Percentiles rank a stretch among this genome's conserved stretches.
phyloP scores from a whole-genome alignment of 2,888 invertebrate genomes.

The Encarsia formosa region DNA sequence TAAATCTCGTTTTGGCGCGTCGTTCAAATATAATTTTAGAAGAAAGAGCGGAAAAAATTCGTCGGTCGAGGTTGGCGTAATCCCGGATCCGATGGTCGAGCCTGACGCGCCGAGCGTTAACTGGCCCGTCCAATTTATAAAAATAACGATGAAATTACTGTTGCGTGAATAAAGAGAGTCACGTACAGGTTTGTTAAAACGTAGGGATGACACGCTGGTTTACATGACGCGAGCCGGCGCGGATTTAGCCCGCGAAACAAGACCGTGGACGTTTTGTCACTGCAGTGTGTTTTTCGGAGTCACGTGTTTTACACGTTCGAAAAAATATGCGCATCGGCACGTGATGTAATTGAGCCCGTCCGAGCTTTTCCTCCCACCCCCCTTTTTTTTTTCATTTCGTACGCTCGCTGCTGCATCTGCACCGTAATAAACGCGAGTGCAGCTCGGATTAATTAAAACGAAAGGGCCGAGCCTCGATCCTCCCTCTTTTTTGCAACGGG shows the following conservation, averaged over 20 bases:
- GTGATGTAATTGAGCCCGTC: slow-evolving; percentile 43
- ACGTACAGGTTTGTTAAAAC: slow-evolving; percentile 21
- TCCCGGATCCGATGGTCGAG: slow-evolving; percentile 32
- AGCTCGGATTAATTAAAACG: slow-evolving; percentile 48
- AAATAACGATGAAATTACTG: slow-evolving; percentile 52
- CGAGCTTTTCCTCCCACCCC: not conserved
- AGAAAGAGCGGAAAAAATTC: not conserved
- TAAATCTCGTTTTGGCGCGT: no score
- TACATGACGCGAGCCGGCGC: slow-evolving; percentile 11
- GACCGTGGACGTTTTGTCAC: not conserved
- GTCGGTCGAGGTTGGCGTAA: no score
- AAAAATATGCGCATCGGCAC: slow-evolving; percentile 50
- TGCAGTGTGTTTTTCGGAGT: slow-evolving; percentile 38
- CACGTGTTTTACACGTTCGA: slow-evolving; percentile 46
- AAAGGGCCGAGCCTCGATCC: no score
- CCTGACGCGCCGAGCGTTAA: slow-evolving; percentile 48
- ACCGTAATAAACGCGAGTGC: not conserved
- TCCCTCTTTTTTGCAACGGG: slow-evolving; percentile 23
- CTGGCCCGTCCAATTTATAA: slow-evolving; percentile 51
- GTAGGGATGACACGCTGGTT: slow-evolving; percentile 21
- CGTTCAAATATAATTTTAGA: no score
- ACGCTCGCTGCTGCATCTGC: not conserved
- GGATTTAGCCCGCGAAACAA: not conserved
- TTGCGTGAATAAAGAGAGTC: slow-evolving; percentile 47
- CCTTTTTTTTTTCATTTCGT: not conserved